Evolutionary conservation across 2,888 invertebrate genomes (phyloP).

Genomic region (Loripinus fragilis): DNA sequence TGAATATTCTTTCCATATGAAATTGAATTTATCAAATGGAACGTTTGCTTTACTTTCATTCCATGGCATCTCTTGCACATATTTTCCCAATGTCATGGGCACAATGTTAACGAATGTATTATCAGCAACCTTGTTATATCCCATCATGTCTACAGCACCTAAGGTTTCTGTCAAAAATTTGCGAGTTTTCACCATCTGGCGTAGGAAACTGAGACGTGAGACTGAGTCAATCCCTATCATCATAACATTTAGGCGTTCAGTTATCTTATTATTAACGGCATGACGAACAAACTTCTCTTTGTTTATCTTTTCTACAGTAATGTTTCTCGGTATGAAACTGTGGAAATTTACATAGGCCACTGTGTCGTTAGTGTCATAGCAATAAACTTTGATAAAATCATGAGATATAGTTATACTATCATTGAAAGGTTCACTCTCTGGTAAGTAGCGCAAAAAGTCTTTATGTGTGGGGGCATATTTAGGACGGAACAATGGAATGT

Average conservation of each 20-base stretch:
- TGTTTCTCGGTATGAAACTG: slow-evolving; percentile 72
- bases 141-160: slow-evolving; percentile 90
- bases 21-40: slow-evolving; percentile 85
- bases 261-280: slow-evolving; percentile 44
- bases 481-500: slow-evolving; percentile 71
- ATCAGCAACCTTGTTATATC: slow-evolving; percentile 96
- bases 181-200: slow-evolving; percentile 90
- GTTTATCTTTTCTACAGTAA: slow-evolving; percentile 51
- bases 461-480: slow-evolving; percentile 54
- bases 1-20: slow-evolving; percentile 93
- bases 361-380: slow-evolving; percentile 68
- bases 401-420: slow-evolving; percentile 52
- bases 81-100: slow-evolving; percentile 87
- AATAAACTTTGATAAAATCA: slow-evolving; percentile 78
- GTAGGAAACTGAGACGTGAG: slow-evolving; percentile 92
- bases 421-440: slow-evolving; percentile 54
- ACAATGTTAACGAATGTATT: slow-evolving; percentile 94
- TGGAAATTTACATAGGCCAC: slow-evolving; percentile 78
- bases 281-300: slow-evolving; percentile 48
- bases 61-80: slow-evolving; percentile 64
- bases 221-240: slow-evolving; percentile 94
- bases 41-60: slow-evolving; percentile 52
- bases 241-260: slow-evolving; percentile 87
- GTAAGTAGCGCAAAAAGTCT: slow-evolving; percentile 52
- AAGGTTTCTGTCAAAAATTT: slow-evolving; percentile 87